Base-by-base conservation (phyloP, 2,797 vertebrate genomes). In the Pampus argenteus region DNA sequence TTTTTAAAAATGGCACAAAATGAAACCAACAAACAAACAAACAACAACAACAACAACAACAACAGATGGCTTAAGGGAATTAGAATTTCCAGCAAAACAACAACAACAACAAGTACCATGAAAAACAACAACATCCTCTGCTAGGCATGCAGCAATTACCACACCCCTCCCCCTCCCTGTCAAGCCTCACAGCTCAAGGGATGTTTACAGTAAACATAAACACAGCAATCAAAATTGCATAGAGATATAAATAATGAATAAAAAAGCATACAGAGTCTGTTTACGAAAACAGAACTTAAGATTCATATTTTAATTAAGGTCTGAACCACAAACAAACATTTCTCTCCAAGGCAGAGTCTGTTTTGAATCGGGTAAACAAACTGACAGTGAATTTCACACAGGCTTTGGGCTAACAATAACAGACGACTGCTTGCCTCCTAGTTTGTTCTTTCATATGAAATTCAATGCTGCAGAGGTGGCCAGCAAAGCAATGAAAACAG, bases 281-380 rank as follows among this genome's bases (percentile, higher is more conserved):
- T 94, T 93, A 93, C 79, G 38, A 93, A 93, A 95, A 91, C 91
- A 92, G 91, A 92, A 90, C 90, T 90, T 60, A 88, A 94, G 88
- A 94, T 89, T 91, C 88, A 83, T 89, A 95, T 96, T 96, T 94
- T 94, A 95, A 96, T 95, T 95, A 94, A 95, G 91, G 88, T 88
- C 91, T 91, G 85, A 93, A 95, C 93, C 91, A 92, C 92, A 94
- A 95, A 95, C 95, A 95, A 96, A 96, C 92, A 86, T 92, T 91
- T 95, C 95, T 95, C 95, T 96, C 94, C 91, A 88, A 96, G 88
- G 94, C 88, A 86, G 94, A 87, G 83, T 91, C 92, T 95, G 94
- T 92, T 95, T 94, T 89, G 93, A 93, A 91, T 92, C 92, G 94
- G 93, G 91, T 94, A 96, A 97, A 96, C 96, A 96, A 94, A 93